A percentile compares a stretch with the other conserved stretches of the same genome.
phyloP scores from a whole-genome alignment of 35 echinoderm and acorn worm species.

The Hemicentrotus pulcherrimus region DNA sequence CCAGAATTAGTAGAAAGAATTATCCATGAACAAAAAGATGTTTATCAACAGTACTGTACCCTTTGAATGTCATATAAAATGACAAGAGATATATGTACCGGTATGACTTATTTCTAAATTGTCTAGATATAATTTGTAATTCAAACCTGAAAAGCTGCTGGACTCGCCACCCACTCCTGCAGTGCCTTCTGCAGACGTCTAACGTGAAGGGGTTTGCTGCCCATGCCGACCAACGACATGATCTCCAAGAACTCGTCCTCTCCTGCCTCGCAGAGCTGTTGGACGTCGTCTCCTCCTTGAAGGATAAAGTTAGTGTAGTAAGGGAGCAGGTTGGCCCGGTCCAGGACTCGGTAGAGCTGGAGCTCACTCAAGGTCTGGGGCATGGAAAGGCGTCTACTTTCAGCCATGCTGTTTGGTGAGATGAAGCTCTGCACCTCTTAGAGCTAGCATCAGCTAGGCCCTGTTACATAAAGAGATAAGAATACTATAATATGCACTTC shows the following conservation, averaged over 20 bases:
- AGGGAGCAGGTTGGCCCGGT: constrained; percentile 83
- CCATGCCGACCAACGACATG: constrained; percentile 95
- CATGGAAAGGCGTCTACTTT: background rate
- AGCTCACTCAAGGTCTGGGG: constrained; percentile 66
- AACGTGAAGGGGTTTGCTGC: constrained; percentile 91
- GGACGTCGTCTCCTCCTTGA: constrained; percentile 94
- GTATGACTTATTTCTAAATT: no score
- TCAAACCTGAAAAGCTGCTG: constrained; percentile 67
- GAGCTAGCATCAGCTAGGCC: no score
- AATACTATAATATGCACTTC: no score
- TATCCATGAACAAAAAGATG: no score
- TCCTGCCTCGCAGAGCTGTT: constrained; percentile 92
- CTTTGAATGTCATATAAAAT: no score
- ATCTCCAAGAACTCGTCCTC: constrained; percentile 98
- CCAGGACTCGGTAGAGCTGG: constrained; percentile 80
- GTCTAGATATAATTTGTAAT: background rate
- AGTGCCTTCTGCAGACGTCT: constrained; percentile 88
- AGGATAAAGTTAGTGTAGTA: constrained; percentile 94
- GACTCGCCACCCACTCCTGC: constrained; percentile 86
- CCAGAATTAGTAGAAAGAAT: no score
- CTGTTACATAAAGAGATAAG: no score
- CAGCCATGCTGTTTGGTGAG: background rate
- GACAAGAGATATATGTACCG: no score
- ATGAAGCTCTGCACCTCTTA: no score
- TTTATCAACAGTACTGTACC: no score